A percentile compares a stretch with the other conserved stretches of the same genome.
These are phyloP conservation scores for Lomographa bimaculata DNA, from an alignment of 2,888 invertebrate species.

Conservation along the genomic window DNA sequence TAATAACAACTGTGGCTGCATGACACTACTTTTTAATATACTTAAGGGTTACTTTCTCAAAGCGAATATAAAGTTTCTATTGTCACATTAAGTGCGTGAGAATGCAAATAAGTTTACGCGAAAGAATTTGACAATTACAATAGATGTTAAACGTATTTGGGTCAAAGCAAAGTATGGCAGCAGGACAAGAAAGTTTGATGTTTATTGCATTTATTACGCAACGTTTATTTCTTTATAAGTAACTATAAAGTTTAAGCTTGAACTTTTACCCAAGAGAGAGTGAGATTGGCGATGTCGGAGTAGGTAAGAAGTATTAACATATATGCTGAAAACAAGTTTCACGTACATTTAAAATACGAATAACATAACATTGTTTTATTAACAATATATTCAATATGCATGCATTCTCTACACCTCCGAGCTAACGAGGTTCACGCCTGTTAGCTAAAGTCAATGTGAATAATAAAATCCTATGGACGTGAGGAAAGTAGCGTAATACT, in stretches of 20 bases:
- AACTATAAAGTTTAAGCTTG: constrained; percentile 14
- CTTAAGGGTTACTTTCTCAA: constrained; percentile 10
- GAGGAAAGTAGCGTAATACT: constrained; percentile 50
- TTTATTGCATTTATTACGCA: constrained; percentile 34
- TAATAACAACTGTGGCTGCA: constrained; percentile 13
- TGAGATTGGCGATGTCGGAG: background rate
- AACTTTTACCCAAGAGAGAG: constrained; percentile 11
- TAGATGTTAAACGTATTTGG: constrained; percentile 36
- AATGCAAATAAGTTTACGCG: constrained; percentile 24
- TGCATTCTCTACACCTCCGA: constrained; percentile 24
- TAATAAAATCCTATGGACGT: constrained; percentile 42
- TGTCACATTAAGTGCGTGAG: constrained; percentile 31
- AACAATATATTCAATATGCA: too few relatives aligned
- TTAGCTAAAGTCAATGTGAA: constrained; percentile 31
- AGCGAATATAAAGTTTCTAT: constrained; percentile 22
- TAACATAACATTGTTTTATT: too few relatives aligned
- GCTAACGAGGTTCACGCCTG: constrained; percentile 29
- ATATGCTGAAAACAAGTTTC: too few relatives aligned
- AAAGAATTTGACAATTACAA: constrained; percentile 26
- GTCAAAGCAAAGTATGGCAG: constrained; percentile 37
- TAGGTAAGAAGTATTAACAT: too few relatives aligned
- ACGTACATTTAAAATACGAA: too few relatives aligned
- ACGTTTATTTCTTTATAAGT: constrained; percentile 7
- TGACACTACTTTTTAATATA: constrained; percentile 18
- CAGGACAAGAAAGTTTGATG: constrained; percentile 39